phyloP scores from a whole-genome alignment of 2,113 vertebrate species.

The Erpornis zantholeuca region DNA sequence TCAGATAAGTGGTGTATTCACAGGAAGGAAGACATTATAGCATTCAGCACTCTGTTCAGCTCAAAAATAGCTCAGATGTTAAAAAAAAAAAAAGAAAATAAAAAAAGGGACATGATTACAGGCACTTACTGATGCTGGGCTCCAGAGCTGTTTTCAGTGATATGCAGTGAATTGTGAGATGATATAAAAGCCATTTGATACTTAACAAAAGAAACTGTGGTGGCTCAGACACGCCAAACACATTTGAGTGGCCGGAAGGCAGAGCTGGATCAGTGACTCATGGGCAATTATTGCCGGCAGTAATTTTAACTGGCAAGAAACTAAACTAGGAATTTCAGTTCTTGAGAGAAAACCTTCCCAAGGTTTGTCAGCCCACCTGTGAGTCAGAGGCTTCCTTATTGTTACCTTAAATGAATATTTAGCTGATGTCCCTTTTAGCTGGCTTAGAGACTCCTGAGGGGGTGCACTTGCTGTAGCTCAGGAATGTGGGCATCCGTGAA shows the following conservation, averaged over 20 bases:
- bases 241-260: neutral
- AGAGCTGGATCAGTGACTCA: conserved; percentile 1
- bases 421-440: neutral
- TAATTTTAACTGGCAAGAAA: neutral
- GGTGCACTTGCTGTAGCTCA: neutral
- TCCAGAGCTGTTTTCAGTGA: neutral
- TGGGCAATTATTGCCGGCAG: neutral
- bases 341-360: neutral
- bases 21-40: conserved; percentile 22
- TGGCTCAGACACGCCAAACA: neutral
- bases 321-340: neutral
- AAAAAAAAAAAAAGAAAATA: neutral
- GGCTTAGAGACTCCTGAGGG: neutral
- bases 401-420: neutral
- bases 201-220: neutral
- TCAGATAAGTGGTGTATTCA: conserved; percentile 46
- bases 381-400: conserved; percentile 10
- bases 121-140: neutral
- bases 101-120: neutral
- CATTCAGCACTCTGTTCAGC: conserved; percentile 1
- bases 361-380: neutral
- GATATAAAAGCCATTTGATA: neutral
- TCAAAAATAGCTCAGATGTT: conserved; percentile 40
- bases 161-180: neutral
- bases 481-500: neutral